These are phyloP conservation scores for Drosophila tani DNA, from an alignment of 1,140 invertebrate genomes.

Conservation along the genomic window DNA sequence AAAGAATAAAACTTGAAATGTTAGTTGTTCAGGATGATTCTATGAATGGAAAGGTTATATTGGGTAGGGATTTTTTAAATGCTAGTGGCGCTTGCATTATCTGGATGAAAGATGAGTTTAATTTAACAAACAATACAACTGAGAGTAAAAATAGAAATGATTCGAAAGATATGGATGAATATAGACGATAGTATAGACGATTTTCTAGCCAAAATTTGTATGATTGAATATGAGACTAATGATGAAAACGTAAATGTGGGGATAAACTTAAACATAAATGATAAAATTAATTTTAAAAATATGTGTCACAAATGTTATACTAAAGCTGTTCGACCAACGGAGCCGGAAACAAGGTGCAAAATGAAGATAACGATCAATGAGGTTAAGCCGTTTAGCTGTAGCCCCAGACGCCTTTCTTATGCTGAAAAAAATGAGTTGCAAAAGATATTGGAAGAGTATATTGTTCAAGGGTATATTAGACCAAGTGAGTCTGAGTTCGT, in stretches of 20 bases:
- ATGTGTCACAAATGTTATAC: background rate
- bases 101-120: background rate
- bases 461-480: too few species aligned
- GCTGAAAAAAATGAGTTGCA: background rate
- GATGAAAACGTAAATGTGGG: background rate
- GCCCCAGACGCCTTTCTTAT: constrained; percentile 2
- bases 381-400: background rate
- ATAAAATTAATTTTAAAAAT: background rate
- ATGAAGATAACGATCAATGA: constrained; percentile 2
- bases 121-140: background rate
- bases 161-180: background rate
- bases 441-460: too few species aligned
- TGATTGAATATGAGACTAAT: background rate
- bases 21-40: background rate
- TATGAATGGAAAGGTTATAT: background rate
- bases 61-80: background rate
- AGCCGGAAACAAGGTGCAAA: background rate
- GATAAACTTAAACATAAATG: background rate
- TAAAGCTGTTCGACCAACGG: background rate
- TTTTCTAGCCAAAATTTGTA: background rate
- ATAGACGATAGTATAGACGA: background rate
- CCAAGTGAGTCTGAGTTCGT: too few species aligned
- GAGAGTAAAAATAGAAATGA: background rate
- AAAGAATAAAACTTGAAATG: constrained; percentile 3
- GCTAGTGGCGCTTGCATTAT: background rate